Base-by-base conservation (phyloP, 2,797 vertebrate species). In the Characodon lateralis region DNA sequence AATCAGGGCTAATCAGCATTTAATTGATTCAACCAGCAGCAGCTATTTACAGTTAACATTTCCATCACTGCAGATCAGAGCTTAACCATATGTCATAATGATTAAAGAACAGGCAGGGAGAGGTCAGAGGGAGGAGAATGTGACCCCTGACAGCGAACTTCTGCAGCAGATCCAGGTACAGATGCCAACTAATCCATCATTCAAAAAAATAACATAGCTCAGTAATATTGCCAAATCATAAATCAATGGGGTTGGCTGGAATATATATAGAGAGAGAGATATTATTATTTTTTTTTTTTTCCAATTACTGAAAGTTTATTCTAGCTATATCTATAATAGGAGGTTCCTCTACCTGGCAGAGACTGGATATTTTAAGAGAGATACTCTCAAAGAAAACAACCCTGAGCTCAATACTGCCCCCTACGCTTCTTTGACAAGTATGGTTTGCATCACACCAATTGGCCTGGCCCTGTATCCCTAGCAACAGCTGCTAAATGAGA, bases 401-500 rank as follows among this genome's bases (percentile, higher is more conserved):
- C 88, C 82, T 75, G 89, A 88, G 90, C 92, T 92, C 92, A 92
- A 91, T 91, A 94, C 93, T 90, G 93, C 91, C 92, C 93, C 85
- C 92, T 92, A 87, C 87, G 86, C 78, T 81, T 82, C 85, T 86
- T 78, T 81, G 77, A 81, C 84, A 86, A 79, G 85, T 87, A 89
- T 73, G 73, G 83, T 83, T 91, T 91, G 89, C 87, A 88, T 93
- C 87, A 93, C 89, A 87, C 85, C 85, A 80, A 83, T 85, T 88
- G 39, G 84, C 87, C 80, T 6, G 73, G 84, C 89, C 85, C 84
- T 86, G 92, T 96, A 92, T 79, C 94, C 92, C 96, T 94, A 86
- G 94, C 90, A 96, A 96, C 95, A 86, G 85, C 91, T 87, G 89
- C 89, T 79, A 88, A 88, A 91, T 86, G 89, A 91, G 85, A 68